These are phyloP conservation scores for Bemisia tabaci DNA, from an alignment of 1,140 invertebrate genomes.

Conservation along the genomic window DNA sequence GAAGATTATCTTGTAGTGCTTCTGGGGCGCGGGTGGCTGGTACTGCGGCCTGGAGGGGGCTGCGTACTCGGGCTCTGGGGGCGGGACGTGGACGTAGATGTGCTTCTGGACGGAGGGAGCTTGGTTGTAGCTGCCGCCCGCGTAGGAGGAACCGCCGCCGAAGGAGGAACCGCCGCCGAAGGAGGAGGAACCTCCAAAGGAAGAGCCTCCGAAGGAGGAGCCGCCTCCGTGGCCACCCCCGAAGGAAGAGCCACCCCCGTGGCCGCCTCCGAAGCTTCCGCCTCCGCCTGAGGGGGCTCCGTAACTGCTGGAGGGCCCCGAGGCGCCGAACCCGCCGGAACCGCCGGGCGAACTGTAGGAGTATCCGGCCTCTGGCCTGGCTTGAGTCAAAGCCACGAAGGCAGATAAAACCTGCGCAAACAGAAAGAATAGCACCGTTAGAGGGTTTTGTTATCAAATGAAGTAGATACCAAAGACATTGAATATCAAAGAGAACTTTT, in stretches of 20 bases:
- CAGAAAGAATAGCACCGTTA: no score
- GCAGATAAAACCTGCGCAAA: conserved; percentile 36
- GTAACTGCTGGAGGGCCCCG: conserved; percentile 26
- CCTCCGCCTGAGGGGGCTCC: conserved; percentile 28
- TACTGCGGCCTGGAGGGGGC: conserved; percentile 42
- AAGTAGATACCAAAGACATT: no score
- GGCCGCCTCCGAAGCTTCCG: conserved; percentile 26
- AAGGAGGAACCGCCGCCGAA: conserved; percentile 24
- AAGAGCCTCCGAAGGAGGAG: conserved; percentile 20
- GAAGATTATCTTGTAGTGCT: conserved; percentile 80
- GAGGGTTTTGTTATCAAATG: no score
- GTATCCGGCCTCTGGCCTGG: conserved; percentile 38
- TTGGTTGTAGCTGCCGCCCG: conserved; percentile 28
- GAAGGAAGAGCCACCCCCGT: conserved; percentile 27
- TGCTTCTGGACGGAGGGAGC: conserved; percentile 51
- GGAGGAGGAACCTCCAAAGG: conserved; percentile 25
- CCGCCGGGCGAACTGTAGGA: conserved; percentile 31
- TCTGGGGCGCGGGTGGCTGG: conserved; percentile 48
- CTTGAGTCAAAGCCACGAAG: conserved; percentile 34
- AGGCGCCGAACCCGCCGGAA: conserved; percentile 22
- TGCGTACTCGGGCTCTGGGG: conserved; percentile 47
- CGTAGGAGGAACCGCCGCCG: conserved; percentile 28
- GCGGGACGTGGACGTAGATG: conserved; percentile 67
- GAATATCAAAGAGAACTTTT: no score
- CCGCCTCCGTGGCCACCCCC: conserved; percentile 28